A percentile compares a stretch with the other conserved stretches of the same genome.
Conservation (phyloP, 2,113 vertebrate genomes). For the Bujurquina vittata region DNA sequence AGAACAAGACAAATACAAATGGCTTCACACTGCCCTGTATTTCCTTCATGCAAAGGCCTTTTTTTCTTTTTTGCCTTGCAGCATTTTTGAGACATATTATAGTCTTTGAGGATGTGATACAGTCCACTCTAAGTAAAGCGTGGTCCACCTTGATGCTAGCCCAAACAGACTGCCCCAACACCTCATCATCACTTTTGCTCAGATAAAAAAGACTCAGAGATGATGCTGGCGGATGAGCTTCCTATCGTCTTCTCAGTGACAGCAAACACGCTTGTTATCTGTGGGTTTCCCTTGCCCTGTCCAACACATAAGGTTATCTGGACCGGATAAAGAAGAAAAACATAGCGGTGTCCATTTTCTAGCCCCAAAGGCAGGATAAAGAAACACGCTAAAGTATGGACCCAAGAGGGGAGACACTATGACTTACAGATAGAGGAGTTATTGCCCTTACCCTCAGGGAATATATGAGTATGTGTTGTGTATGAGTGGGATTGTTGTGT, state of each 20-base stretch:
- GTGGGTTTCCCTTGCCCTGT: conserved; percentile 30
- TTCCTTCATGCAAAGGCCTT: not conserved
- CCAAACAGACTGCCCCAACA: conserved; percentile 47
- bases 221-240: conserved; percentile 29
- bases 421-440: conserved; percentile 52
- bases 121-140: conserved; percentile 5
- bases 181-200: conserved; percentile 61
- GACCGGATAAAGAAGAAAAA: conserved; percentile 34
- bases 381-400: conserved; percentile 65
- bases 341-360: conserved; percentile 51
- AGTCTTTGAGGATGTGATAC: conserved; percentile 19
- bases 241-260: conserved; percentile 37
- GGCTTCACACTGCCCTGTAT: not conserved
- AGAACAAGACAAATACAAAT: not conserved
- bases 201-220: not conserved
- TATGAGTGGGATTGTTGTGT: conserved; percentile 52
- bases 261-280: conserved; percentile 51
- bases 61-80: conserved; percentile 36
- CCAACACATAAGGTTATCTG: conserved; percentile 65
- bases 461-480: conserved; percentile 58
- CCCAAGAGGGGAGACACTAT: conserved; percentile 52
- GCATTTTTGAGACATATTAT: conserved; percentile 28
- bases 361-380: conserved; percentile 67
- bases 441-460: conserved; percentile 66
- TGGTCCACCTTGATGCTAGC: conserved; percentile 26